Evolutionary conservation across 1,140 invertebrate species (phyloP), one percentile per base, ranked within the genome.

Genomic region (Watersipora subatra): DNA sequence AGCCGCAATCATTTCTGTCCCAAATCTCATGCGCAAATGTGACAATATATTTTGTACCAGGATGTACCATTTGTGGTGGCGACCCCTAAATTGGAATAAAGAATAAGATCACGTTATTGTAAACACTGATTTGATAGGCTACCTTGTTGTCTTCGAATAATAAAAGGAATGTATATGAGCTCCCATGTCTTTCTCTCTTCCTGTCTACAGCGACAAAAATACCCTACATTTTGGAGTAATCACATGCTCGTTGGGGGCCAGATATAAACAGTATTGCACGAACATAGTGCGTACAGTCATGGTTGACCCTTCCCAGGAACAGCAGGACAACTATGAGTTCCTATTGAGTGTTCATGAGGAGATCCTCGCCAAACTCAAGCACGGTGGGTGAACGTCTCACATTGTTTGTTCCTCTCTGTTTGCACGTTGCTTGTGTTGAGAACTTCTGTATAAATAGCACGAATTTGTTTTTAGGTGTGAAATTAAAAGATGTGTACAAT

Each of bases 211-310:
- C 73, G 92, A 97, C 76, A 94, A 98, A 76, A 95, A 94, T 74
- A 85, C 85, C 69, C 78, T 99, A 59, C 92, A 98, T 78, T 99
- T 97, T 83, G 96, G 94, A 56, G 87, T 92, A 0, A 98, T 99
- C 68, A 88, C 96, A 55, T 96, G 93, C 81, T 91, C 90, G 24
- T 80, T 99, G 67, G 97, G 97, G 25, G 88, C 88, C 19, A 84
- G 96, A 62, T 99, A 97, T 79, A 97, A 96, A 77, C 92, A 89
- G 0, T 99, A 99, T 75, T 99, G 97, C 81, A 95, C 96, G 0
- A 99, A 99, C 78, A 91, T 99, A 72, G 91, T 94, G 17, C 85
- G 97, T 64, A 99, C 97, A n/a, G 83, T 99, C 66, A 81, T 99
- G 70, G 93, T 99, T 0, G 95, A 97, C 82, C 97, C 97, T 3